Evolutionary conservation across 1,140 invertebrate species (phyloP).

Genomic region (Riptortus pedestris): DNA sequence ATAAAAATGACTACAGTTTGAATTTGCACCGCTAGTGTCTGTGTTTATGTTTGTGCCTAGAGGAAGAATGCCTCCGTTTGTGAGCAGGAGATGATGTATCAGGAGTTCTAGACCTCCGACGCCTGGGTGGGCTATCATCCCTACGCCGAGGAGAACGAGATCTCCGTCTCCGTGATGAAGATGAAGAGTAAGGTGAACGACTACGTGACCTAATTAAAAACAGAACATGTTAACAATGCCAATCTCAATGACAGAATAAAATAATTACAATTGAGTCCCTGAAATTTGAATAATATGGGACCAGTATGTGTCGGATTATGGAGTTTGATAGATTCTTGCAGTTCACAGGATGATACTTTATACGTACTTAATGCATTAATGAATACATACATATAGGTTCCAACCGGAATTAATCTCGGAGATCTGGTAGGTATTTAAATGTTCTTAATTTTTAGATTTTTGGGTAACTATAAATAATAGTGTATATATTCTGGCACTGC

Average conservation of each 20-base stretch:
- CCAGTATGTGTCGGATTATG: no score
- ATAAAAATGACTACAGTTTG: no score
- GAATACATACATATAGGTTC: no score
- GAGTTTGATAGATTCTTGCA: no score
- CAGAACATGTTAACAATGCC: background rate
- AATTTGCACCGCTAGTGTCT: no score
- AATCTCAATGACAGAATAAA: background rate
- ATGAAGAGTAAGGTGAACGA: slow-evolving; percentile 25
- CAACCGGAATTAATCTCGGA: no score
- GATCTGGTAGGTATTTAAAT: no score
- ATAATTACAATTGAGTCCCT: slow-evolving; percentile 1
- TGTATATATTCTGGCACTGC: no score
- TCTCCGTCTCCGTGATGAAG: slow-evolving; percentile 16
- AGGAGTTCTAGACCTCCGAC: slow-evolving; percentile 18
- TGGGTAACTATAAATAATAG: no score
- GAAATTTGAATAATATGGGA: slow-evolving; percentile 1
- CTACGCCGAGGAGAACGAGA: slow-evolving; percentile 2
- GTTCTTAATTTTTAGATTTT: no score
- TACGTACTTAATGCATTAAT: no score
- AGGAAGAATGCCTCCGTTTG: slow-evolving; percentile 15
- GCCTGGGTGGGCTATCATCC: background rate
- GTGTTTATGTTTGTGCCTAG: slow-evolving; percentile 43
- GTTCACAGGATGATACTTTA: no score
- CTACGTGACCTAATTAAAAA: slow-evolving; percentile 27
- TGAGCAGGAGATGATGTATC: slow-evolving; percentile 17